Conservation (phyloP, 2,888 invertebrate genomes). For the Cybosia mesomella region DNA sequence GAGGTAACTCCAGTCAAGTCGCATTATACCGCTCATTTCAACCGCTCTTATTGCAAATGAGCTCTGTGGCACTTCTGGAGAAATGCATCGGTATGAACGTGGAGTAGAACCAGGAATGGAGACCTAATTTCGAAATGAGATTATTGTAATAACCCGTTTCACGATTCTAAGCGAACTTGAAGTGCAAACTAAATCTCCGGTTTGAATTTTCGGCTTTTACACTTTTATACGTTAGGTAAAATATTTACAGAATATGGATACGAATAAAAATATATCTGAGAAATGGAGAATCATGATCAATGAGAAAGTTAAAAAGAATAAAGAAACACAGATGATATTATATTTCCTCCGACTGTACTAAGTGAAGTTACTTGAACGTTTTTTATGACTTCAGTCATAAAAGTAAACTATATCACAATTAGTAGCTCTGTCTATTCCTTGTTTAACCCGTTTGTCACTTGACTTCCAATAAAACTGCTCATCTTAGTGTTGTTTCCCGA, state of each 20-base stretch:
- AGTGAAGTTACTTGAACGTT: too few relatives aligned
- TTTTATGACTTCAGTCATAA: neutral
- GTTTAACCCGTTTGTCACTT: too few relatives aligned
- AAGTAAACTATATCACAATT: neutral
- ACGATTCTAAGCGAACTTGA: slow-evolving; percentile 13
- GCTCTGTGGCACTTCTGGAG: slow-evolving; percentile 55
- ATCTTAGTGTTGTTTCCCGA: too few relatives aligned
- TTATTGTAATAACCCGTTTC: slow-evolving; percentile 53
- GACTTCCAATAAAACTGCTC: too few relatives aligned
- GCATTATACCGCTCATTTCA: slow-evolving; percentile 67
- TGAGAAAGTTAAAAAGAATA: neutral
- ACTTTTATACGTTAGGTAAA: neutral
- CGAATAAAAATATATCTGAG: neutral
- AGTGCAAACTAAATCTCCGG: neutral
- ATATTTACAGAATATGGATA: neutral
- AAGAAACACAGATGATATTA: too few relatives aligned
- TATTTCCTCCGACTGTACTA: too few relatives aligned
- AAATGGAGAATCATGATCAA: neutral
- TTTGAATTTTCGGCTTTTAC: neutral
- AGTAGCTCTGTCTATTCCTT: too few relatives aligned
- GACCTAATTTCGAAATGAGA: slow-evolving; percentile 58
- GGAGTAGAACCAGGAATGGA: slow-evolving; percentile 47
- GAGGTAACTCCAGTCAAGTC: slow-evolving; percentile 64
- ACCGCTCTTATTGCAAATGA: slow-evolving; percentile 76
- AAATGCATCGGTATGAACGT: slow-evolving; percentile 51